Percentiles rank a stretch among this genome's conserved stretches.
Evolutionary conservation across 2,888 invertebrate species (phyloP).

Genomic region (Drosophila infuscata): DNA sequence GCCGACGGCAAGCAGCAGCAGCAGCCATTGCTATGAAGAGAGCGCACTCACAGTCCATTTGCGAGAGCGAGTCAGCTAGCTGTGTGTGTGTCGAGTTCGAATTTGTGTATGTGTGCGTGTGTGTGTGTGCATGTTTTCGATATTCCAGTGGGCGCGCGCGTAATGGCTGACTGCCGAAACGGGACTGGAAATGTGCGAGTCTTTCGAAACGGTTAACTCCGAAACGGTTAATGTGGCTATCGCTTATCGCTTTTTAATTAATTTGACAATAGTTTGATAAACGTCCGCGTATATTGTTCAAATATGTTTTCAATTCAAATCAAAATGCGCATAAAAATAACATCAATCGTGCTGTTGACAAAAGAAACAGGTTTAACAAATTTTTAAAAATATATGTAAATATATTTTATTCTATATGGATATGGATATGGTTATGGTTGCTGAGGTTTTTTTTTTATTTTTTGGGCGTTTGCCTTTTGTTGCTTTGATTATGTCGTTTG

Average conservation of each 20-base stretch:
- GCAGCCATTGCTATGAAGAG: conserved; percentile 69
- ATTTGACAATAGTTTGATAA: conserved; percentile 48
- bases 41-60: conserved; percentile 1
- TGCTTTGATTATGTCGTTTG: conserved; percentile 53
- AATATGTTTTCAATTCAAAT: conserved; percentile 39
- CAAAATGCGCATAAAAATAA: conserved; percentile 71
- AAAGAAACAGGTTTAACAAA: conserved; percentile 40
- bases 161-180: conserved; percentile 68
- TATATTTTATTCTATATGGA: conserved; percentile 19
- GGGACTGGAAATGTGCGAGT: conserved; percentile 51
- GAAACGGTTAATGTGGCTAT: conserved; percentile 52
- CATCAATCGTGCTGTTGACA: conserved; percentile 64
- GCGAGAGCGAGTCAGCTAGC: conserved; percentile 54
- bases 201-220: conserved; percentile 68
- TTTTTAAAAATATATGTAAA: conserved; percentile 5
- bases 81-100: conserved; percentile 50
- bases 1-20: conserved; percentile 58
- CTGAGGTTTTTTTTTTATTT: conserved; percentile 15
- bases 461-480: conserved; percentile 33
- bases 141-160: conserved; percentile 48
- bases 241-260: conserved; percentile 61
- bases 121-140: conserved; percentile 39
- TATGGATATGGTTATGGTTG: conserved; percentile 26
- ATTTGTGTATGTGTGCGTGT: conserved; percentile 9
- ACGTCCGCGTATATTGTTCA: conserved; percentile 17